Conservation (phyloP, 2,113 vertebrate species). For the Rhegmatorhina hoffmannsi region DNA sequence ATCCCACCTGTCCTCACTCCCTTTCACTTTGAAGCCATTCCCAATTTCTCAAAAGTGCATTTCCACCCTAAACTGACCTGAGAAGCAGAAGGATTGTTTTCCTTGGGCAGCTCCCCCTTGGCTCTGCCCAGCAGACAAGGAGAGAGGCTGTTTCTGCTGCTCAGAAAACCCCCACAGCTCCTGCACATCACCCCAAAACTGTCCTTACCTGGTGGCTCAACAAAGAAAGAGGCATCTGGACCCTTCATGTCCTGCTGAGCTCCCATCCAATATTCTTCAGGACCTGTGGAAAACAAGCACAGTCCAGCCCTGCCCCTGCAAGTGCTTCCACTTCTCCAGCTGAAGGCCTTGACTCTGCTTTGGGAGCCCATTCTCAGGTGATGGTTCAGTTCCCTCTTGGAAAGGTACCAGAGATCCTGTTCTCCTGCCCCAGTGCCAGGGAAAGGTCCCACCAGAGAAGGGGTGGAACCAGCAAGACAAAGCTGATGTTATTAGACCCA, state of each 20-base stretch:
- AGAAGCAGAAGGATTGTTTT: background rate
- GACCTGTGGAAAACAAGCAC: background rate
- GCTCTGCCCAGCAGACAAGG: background rate
- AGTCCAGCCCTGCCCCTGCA: background rate
- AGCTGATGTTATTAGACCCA: constrained; percentile 89
- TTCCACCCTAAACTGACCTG: background rate
- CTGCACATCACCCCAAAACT: background rate
- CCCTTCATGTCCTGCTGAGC: background rate
- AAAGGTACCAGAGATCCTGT: background rate
- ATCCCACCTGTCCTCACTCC: background rate
- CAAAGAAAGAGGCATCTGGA: constrained; percentile 35
- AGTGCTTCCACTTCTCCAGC: background rate
- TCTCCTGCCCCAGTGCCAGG: accelerated
- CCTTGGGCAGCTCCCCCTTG: background rate
- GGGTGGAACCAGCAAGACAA: constrained; percentile 75
- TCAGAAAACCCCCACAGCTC: background rate
- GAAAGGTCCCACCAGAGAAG: background rate
- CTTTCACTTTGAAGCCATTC: background rate
- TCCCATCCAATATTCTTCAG: constrained; percentile 49
- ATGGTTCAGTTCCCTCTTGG: background rate
- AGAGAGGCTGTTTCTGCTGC: background rate
- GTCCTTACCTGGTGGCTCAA: constrained; percentile 62
- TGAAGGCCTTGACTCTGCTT: background rate
- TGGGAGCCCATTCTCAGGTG: background rate
- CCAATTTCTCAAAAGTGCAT: background rate